Evolutionary conservation across 2,797 vertebrate genomes (phyloP).

Genomic region (Anguilla marmorata): DNA sequence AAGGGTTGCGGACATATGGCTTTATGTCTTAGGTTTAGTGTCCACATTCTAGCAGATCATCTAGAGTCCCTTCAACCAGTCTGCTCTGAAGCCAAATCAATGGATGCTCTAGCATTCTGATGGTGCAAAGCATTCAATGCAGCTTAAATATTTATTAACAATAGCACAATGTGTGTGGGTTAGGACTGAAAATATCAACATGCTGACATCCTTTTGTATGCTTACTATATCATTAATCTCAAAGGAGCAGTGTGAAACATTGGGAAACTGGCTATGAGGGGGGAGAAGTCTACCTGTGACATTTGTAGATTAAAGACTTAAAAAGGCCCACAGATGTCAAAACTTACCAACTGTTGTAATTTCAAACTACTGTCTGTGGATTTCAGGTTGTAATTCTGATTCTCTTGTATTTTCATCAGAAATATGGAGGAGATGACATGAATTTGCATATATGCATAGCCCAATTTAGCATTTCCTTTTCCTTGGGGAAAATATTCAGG

Average conservation of each 20-base stretch:
- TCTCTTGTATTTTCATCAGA: not conserved
- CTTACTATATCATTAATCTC: not conserved
- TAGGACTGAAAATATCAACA: not conserved
- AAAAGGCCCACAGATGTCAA: no score
- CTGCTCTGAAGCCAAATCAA: not conserved
- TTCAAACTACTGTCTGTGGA: not conserved
- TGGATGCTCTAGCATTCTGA: not conserved
- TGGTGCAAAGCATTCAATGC: not conserved
- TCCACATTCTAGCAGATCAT: not conserved
- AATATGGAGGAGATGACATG: not conserved
- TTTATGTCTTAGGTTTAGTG: not conserved
- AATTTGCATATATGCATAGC: not conserved
- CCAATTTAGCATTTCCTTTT: not conserved
- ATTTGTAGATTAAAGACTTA: not conserved
- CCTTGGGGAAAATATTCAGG: not conserved
- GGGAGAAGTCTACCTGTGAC: not conserved
- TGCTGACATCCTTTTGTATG: not conserved
- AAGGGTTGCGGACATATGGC: no score
- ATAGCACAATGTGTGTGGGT: not conserved
- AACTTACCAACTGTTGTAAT: not conserved
- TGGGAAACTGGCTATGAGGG: not conserved
- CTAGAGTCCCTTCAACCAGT: not conserved
- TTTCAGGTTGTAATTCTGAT: not conserved
- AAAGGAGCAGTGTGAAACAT: not conserved
- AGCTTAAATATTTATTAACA: not conserved